A percentile compares a stretch with the other conserved stretches of the same genome.
Evolutionary conservation across 2,113 vertebrate species (phyloP).

Genomic region (Cyprinodon tularosa): DNA sequence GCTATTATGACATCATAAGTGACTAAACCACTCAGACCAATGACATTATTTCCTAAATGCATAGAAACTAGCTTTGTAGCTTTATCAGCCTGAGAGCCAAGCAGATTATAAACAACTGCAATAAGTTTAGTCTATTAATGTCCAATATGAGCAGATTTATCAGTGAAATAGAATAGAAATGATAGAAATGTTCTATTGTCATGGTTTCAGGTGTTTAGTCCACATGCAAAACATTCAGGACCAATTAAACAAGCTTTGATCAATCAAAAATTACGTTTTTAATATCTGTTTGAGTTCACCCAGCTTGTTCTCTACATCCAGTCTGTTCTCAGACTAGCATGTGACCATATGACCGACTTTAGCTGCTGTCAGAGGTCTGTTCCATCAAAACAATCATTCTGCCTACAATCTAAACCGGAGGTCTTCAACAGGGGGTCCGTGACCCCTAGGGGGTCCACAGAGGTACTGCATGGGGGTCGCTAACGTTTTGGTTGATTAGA

Average conservation of each 20-base stretch:
- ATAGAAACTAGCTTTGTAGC: slow-evolving; percentile 32
- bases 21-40: slow-evolving; percentile 60
- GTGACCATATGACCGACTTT: not conserved
- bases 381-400: not conserved
- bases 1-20: slow-evolving; percentile 72
- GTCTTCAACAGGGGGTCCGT: no score
- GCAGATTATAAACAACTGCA: slow-evolving; percentile 8
- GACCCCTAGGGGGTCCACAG: no score
- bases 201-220: no score
- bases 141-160: not conserved
- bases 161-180: not conserved
- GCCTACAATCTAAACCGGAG: not conserved
- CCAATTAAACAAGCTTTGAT: no score
- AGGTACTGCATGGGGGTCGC: no score
- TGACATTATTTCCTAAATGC: slow-evolving; percentile 42
- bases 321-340: not conserved
- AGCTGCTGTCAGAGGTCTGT: not conserved
- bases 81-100: slow-evolving; percentile 13
- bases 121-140: not conserved
- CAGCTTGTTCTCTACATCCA: not conserved
- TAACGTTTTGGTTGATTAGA: no score
- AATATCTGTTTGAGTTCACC: not conserved
- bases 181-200: no score
- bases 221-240: no score
- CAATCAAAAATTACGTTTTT: no score